Evolutionary conservation across 2,113 vertebrate genomes (phyloP).

Genomic region (Tetrax tetrax): DNA sequence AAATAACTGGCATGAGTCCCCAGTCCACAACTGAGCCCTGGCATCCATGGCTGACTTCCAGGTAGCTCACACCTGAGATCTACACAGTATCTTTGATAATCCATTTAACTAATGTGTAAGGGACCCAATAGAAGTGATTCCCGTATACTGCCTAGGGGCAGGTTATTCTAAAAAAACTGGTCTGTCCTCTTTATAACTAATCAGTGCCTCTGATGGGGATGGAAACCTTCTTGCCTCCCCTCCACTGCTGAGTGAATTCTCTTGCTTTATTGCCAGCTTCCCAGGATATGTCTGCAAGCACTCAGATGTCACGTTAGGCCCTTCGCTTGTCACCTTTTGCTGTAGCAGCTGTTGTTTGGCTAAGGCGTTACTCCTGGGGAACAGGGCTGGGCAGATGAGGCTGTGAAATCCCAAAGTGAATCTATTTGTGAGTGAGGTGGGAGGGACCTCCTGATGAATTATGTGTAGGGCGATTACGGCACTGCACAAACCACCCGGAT

Average conservation of each 20-base stretch:
- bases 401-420: background rate
- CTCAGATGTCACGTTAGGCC: background rate
- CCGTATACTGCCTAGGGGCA: rapidly evolving
- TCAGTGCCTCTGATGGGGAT: background rate
- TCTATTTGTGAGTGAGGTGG: background rate
- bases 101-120: background rate
- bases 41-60: background rate
- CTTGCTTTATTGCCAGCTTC: background rate
- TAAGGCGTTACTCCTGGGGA: background rate
- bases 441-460: background rate
- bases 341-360: background rate
- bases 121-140: background rate
- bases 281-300: background rate
- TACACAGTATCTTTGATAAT: background rate
- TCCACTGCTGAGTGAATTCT: background rate
- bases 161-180: background rate
- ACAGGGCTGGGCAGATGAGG: background rate
- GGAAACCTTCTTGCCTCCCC: background rate
- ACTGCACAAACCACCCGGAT: background rate
- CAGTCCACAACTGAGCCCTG: background rate
- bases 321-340: background rate
- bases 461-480: background rate
- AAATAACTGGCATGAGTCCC: background rate
- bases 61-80: background rate
- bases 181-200: background rate